Evolutionary conservation across 2,797 vertebrate species (phyloP).

Genomic region (Pteronotus mesoamericanus): DNA sequence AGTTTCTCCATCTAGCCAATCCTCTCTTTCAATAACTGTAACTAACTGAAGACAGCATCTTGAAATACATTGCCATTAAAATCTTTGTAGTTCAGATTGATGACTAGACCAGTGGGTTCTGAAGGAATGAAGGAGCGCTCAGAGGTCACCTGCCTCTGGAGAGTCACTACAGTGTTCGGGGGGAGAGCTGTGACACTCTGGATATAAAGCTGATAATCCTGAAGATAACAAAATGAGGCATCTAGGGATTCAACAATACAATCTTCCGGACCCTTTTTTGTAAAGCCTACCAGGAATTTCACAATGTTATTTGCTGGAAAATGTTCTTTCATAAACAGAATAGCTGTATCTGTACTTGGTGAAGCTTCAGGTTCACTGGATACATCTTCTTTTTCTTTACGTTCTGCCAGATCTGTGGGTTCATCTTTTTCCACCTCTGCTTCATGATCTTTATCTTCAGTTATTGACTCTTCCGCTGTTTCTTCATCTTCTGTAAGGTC

Average conservation of each 20-base stretch:
- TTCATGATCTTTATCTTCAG: too few relatives aligned
- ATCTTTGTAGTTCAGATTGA: constrained; percentile 99
- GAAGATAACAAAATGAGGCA: constrained; percentile 97
- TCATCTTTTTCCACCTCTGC: too few relatives aligned
- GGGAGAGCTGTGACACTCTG: constrained; percentile 98
- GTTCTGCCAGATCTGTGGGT: constrained; percentile 84
- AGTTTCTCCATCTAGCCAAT: constrained; percentile 96
- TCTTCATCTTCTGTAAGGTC: too few relatives aligned
- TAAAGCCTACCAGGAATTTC: constrained; percentile 97
- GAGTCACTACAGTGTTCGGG: constrained; percentile 89
- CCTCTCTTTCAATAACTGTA: constrained; percentile 94
- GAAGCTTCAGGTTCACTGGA: constrained; percentile 96
- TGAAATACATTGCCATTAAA: constrained; percentile 92
- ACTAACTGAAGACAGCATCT: constrained; percentile 98
- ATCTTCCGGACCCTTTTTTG: constrained; percentile 94
- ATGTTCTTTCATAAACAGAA: constrained; percentile 98
- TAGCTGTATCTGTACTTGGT: constrained; percentile 95
- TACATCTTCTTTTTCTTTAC: constrained; percentile 94
- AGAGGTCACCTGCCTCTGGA: constrained; percentile 93
- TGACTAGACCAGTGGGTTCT: constrained; percentile 97
- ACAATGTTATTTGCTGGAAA: constrained; percentile 97
- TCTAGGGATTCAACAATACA: constrained; percentile 95
- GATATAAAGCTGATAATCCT: constrained; percentile 99
- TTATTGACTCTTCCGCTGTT: too few relatives aligned
- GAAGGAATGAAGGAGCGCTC: constrained; percentile 99